These are phyloP conservation scores for Perccottus glenii DNA, from an alignment of 2,113 vertebrate species.

Conservation along the genomic window DNA sequence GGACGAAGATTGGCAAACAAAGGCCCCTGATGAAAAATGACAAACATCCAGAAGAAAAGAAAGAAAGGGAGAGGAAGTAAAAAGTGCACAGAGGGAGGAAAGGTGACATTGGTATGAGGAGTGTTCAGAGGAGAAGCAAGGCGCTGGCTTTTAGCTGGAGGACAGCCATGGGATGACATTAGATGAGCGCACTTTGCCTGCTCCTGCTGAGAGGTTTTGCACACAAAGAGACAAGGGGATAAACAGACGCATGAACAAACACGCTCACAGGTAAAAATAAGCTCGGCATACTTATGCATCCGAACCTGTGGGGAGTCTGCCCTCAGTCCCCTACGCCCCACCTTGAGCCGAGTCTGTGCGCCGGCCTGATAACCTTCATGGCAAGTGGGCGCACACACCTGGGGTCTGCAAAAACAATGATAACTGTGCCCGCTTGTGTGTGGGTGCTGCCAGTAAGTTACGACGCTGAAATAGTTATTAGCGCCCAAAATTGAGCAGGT, in stretches of 20 bases:
- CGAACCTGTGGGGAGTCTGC: conserved; percentile 71
- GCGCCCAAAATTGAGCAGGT: conserved; percentile 24
- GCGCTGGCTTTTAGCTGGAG: conserved; percentile 73
- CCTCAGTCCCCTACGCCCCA: conserved; percentile 28
- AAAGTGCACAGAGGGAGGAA: conserved; percentile 52
- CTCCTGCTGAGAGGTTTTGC: conserved; percentile 66
- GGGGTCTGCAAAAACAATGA: conserved; percentile 67
- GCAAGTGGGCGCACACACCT: conserved; percentile 63
- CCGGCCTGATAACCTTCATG: conserved; percentile 77
- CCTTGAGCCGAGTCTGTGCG: conserved; percentile 52
- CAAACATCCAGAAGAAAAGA: conserved; percentile 58
- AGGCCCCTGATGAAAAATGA: conserved; percentile 80
- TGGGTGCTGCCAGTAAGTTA: conserved; percentile 34
- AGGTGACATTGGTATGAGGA: conserved; percentile 73
- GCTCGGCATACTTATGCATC: conserved; percentile 69
- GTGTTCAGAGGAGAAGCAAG: conserved; percentile 40
- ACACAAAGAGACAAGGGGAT: conserved; percentile 36
- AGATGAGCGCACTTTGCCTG: conserved; percentile 70
- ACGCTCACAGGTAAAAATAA: conserved; percentile 43
- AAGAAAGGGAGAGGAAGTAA: conserved; percentile 7
- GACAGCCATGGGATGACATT: conserved; percentile 72
- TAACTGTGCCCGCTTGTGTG: conserved; percentile 43
- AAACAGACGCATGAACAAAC: conserved; percentile 34
- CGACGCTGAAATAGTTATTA: conserved; percentile 22
- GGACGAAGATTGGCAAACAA: conserved; percentile 79